Base-by-base conservation (phyloP, 64 coral and sea anemone genomes). In the Platygyra sinensis region DNA sequence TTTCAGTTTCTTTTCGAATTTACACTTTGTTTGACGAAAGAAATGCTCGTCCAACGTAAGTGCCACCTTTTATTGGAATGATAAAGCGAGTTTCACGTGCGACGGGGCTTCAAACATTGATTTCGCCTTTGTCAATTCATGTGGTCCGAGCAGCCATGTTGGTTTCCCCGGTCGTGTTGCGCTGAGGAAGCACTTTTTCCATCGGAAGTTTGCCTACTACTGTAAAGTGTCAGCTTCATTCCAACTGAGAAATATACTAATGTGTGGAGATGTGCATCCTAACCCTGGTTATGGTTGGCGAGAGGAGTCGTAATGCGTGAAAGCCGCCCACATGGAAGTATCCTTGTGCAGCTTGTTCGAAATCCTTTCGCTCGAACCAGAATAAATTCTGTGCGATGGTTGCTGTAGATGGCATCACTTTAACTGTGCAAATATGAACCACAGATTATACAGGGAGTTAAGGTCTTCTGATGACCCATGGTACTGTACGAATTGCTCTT, bases 261-360 rank as follows among this genome's bases (percentile, higher is more conserved):
- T 29, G 12, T 90, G 77, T 90, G 88, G 88, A 28, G 88, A 90
- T 72, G 61, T 90, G 8, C 88, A 90, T 80, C 77, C 88, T 31
- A 90, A 80, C 51, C 76, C 33, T 71, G 76, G 88, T 80, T 80
- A 90, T 75, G 38, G 64, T 19, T 24, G 59, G 28, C 30, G 31
- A 55, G 77, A 49, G 51, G 14, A 27, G 30, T 36, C 24, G 30
- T 64, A 72, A 3, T 3, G 60, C 10, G 2, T 50, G 84, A 52
- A 87, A 87, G 84, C 67, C 36, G 84, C 84, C 84, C 69, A 87
- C 4, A 61, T 74, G 84, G 84, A 87, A 87, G 69, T 52, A 87
- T 72, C 61, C 67, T 3, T 87, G 69, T 87, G 69, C 69, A 52
- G 73, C 0, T 16, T 87, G 85, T 75, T 3, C 31, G 4, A 87